Evolutionary conservation across 2,113 vertebrate species (phyloP).

Genomic region (Phocoena sinus): DNA sequence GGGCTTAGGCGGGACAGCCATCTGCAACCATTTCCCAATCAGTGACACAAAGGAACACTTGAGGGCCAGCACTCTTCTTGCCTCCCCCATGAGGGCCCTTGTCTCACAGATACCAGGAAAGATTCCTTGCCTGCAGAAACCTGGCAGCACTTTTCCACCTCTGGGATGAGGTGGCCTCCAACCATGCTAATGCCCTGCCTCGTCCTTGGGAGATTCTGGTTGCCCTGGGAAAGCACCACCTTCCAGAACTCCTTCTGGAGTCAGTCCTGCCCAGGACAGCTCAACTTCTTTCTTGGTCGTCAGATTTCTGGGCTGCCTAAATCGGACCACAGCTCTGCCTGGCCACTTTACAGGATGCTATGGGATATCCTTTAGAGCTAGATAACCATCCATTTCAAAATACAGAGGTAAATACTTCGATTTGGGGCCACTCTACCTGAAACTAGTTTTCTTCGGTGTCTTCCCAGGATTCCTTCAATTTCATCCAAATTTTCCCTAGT

Average conservation of each 20-base stretch:
- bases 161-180: background rate
- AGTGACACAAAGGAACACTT: background rate
- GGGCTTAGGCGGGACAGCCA: background rate
- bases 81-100: background rate
- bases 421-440: background rate
- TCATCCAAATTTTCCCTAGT: background rate
- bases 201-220: background rate
- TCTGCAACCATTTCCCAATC: background rate
- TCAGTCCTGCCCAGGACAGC: background rate
- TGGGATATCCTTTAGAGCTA: background rate
- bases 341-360: background rate
- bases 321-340: background rate
- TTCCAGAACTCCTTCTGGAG: background rate
- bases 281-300: background rate
- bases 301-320: background rate
- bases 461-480: background rate
- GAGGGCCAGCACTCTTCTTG: background rate
- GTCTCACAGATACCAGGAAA: background rate
- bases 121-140: background rate
- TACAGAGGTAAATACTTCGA: background rate
- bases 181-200: background rate
- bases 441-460: background rate
- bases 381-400: background rate
- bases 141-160: background rate
- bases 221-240: background rate